Base-by-base conservation (phyloP, 2,888 invertebrate species). In the Polydesmus complanatus region DNA sequence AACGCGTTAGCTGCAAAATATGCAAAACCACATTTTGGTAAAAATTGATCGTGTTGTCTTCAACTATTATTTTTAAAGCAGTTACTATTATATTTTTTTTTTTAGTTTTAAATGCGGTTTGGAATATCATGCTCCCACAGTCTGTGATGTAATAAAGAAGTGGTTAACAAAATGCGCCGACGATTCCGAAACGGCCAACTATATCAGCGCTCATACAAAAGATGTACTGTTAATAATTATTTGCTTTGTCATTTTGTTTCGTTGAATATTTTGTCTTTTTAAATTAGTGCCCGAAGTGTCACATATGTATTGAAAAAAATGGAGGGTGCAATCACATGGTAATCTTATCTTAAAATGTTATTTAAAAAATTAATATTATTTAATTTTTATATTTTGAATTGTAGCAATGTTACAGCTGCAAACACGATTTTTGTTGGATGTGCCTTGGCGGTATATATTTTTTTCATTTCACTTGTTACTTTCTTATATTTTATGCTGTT, bases 81-180 rank as follows among this genome's bases (percentile, higher is more conserved):
- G 37, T 27, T n/a, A 27, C 48, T 54, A 55, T 54, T 50, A 27
- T 56, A 2, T 37, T 27, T 23, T 57, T 50, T 26, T 61, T 63
- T 26, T 26, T 68, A 83, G 83, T 73, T 85, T 89, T 73, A 86
- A 86, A 66, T 98, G 98, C 77, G 94, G 96, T 64, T 87, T 87
- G 70, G 92, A 95, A 68, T 98, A 98, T 75, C 98, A 98, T 74
- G 97, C 97, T 25, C 98, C 98, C 26, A 95, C 97, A 2, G 93
- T 94, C 75, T 98, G 98, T 75, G 81, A 84, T 65, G 87, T 92
- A 47, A 97, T 98, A 67, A 89, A 88, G 70, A 88, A 88, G 70
- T 98, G 98, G 98, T 79, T 97, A 64, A 95, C 94, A n/a, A 98
- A 98, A 77, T 98, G 98, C 77, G 96, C 95, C 58, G 98, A 99